These are phyloP conservation scores for Oegoconia quadripuncta DNA, from an alignment of 2,888 invertebrate genomes.

Conservation along the genomic window DNA sequence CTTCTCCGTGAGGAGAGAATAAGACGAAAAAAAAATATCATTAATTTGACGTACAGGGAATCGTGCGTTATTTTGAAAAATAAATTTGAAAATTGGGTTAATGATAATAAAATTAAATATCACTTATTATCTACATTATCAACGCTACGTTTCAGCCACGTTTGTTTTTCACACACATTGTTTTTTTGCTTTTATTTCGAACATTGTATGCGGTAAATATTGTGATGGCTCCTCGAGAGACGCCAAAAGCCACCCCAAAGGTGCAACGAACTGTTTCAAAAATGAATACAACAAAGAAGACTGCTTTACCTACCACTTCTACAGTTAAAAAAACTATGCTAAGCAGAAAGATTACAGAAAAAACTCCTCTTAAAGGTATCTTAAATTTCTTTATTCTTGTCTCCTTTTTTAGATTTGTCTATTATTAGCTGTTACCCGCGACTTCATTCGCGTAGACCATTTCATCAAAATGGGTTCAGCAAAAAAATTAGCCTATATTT, in stretches of 20 bases:
- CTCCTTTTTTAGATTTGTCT: no score
- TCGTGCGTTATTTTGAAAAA: not conserved
- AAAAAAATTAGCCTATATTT: no score
- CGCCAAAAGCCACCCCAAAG: constrained; percentile 45
- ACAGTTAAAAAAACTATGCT: constrained; percentile 39
- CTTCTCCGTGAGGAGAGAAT: no score
- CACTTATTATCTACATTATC: no score
- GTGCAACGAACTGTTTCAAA: constrained; percentile 41
- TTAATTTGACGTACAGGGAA: not conserved
- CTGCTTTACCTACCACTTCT: constrained; percentile 23
- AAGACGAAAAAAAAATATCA: not conserved
- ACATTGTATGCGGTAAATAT: constrained; percentile 26
- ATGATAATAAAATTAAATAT: no score
- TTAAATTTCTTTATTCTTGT: no score
- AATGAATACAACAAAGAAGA: constrained; percentile 33
- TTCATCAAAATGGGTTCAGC: no score
- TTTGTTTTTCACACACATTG: no score
- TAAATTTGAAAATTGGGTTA: not conserved
- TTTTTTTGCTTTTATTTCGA: constrained; percentile 39
- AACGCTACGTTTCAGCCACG: no score
- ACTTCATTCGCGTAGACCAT: no score
- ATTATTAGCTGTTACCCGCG: no score
- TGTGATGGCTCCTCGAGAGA: constrained; percentile 57
- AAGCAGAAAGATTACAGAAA: constrained; percentile 37
- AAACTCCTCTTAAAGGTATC: constrained; percentile 43